Conservation (phyloP, 1,140 invertebrate genomes). For the Diachasma alloeum region DNA sequence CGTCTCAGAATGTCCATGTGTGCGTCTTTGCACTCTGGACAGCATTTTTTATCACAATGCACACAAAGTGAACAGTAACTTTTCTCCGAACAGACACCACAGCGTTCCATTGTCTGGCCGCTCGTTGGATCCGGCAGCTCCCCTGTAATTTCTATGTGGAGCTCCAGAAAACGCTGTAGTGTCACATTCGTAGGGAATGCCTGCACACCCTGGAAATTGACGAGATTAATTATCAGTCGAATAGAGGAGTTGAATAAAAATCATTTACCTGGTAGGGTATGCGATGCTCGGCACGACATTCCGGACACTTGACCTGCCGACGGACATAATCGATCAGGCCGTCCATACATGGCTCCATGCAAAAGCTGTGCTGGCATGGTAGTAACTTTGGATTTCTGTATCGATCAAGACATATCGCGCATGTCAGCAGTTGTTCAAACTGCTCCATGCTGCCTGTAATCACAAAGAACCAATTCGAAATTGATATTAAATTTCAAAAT, state of each 20-base stretch:
- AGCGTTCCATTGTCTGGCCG: constrained; percentile 85
- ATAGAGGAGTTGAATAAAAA: not conserved
- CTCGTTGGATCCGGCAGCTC: constrained; percentile 88
- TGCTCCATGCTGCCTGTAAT: constrained; percentile 80
- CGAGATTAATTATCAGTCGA: not conserved
- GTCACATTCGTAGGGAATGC: constrained; percentile 97
- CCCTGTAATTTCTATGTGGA: constrained; percentile 93
- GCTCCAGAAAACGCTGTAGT: constrained; percentile 91
- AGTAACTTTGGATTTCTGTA: constrained; percentile 96
- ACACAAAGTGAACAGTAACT: constrained; percentile 87
- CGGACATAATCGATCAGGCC: constrained; percentile 94
- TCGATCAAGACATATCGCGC: constrained; percentile 96
- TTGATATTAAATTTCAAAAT: no score
- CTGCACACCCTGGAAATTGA: constrained; percentile 76
- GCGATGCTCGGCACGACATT: constrained; percentile 96
- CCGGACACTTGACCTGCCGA: constrained; percentile 97
- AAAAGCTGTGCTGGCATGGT: constrained; percentile 99
- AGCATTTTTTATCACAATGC: constrained; percentile 94
- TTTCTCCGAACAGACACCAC: constrained; percentile 94
- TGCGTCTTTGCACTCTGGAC: constrained; percentile 89
- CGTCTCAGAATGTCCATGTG: constrained; percentile 95
- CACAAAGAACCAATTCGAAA: not conserved
- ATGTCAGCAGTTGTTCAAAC: constrained; percentile 97
- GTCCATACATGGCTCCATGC: constrained; percentile 98
- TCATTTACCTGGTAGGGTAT: constrained; percentile 84